Base-by-base conservation (phyloP, 2,888 invertebrate genomes). In the Latrodectus hesperus region DNA sequence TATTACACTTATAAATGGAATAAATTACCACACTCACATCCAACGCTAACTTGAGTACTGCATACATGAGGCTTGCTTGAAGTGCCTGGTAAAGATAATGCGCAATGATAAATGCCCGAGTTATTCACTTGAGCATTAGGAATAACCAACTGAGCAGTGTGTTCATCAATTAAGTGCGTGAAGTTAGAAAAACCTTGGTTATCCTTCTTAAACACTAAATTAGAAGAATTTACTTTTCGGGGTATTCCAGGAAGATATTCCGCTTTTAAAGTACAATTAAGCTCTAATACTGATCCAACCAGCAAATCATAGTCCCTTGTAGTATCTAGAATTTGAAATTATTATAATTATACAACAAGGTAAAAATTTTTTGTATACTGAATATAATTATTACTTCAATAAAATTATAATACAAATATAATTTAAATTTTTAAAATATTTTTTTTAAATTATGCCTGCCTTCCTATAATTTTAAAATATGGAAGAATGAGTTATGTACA, bases 71-170 rank as follows among this genome's bases (percentile, higher is more conserved):
- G 78, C n/a, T 73, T 73, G 14, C 49, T 53, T 17, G 14, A 22
- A 1, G 51, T 75, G 60, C 77, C 76, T 67, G 82, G 75, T n/a
- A 83, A 17, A 17, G 72, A 52, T 9, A 89, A 70, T 55, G 60
- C 53, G 51, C 89, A 89, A 22, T 81, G 60, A 75, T 89, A 89
- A 6, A 84, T 14, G 17, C 89, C 89, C 64, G 81, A 75, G 74
- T 89, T 81, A 12, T 64, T 49, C 9, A 38, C 55, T 14, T 65
- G 55, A 9, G 79, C 89, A 55, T 82, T 81, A 3, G 85, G 80
- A 12, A 89, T 87, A 26, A 26, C 70, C 52, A 89, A 64, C 55
- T 76, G 87, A n/a, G 87, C 73, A 0, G 74, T 87, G 1, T 65
- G 74, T 60, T 68, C 17, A 71, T 86, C 78, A 9, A 88, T 52